phyloP scores from a whole-genome alignment of 2,797 vertebrate species.

The Thripadectes ignobilis region DNA sequence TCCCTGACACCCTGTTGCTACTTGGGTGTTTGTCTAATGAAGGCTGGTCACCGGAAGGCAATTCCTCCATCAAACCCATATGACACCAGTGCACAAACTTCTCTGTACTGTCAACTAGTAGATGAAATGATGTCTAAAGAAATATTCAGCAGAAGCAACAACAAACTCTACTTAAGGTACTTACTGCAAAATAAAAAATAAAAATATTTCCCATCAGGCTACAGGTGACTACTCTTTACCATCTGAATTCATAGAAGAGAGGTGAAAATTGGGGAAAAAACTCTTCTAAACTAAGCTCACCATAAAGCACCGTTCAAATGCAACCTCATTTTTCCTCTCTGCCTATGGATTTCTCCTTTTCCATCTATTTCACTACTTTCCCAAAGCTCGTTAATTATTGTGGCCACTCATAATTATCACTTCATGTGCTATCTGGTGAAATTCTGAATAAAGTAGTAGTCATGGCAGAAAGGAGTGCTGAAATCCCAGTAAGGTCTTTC shows the following conservation, averaged over 20 bases:
- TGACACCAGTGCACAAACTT: neutral
- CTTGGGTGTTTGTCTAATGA: neutral
- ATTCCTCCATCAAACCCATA: neutral
- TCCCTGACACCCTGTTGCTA: neutral
- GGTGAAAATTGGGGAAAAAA: neutral
- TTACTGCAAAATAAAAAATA: neutral
- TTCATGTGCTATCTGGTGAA: neutral
- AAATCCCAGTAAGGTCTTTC: neutral
- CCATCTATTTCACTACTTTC: neutral
- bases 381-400: neutral
- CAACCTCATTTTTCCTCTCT: neutral
- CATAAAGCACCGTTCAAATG: neutral
- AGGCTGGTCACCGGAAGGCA: neutral
- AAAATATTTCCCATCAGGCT: neutral
- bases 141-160: neutral
- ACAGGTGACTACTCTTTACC: neutral
- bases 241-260: neutral
- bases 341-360: neutral
- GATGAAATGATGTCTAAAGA: neutral
- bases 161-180: neutral
- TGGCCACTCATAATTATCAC: neutral
- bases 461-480: neutral
- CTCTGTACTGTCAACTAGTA: neutral
- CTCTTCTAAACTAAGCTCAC: neutral
- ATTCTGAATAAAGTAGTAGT: neutral